Base-by-base conservation (phyloP, 2,797 vertebrate species). In the Iguana delicatissima region DNA sequence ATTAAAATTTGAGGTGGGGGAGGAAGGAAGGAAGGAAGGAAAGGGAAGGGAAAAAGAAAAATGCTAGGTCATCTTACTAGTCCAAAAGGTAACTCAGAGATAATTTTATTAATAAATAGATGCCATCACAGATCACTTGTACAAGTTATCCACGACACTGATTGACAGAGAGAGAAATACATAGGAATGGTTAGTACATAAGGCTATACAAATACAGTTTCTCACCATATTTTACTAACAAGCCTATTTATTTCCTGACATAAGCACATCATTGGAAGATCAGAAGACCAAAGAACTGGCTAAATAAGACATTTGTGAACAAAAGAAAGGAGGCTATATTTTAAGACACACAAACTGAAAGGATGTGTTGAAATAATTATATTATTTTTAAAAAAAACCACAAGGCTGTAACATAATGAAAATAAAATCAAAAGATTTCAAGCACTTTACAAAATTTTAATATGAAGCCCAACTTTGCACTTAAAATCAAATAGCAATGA, bases 331-430 rank as follows among this genome's bases (percentile, higher is more conserved):
- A 72, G 79, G 64, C 85, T 84, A 81, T 6, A 73, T 91, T 4
- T 5, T 35, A 95, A 84, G 94, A 95, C 67, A 32, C 67, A 94
- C 89, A 94, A 94, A 95, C 89, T 92, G 94, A 93, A 95, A 90
- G 46, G 87, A 86, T 95, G 4, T 89, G 89, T 46, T 93, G 89
- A 83, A 77, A 87, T 82, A 73, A 80, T 92, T 94, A 95, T 80
- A n/a, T 76, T 9, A 35, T 59, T 42, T 32, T 95, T 18, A 29
- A 38, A 77, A 84, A 26, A 74, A 64, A 59, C 32, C 6, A 52
- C 50, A 90, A 74, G 94, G 94, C 92, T 91, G 90, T 86, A 0
- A 0, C 67, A 79, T 79, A 92, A 84, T 87, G 73, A 84, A 89
- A 62, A 89, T 85, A 91, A 93, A 84, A 89, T 80, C 84, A 80